Conservation (phyloP, 2,797 vertebrate species). For the Cossypha niveicapilla region DNA sequence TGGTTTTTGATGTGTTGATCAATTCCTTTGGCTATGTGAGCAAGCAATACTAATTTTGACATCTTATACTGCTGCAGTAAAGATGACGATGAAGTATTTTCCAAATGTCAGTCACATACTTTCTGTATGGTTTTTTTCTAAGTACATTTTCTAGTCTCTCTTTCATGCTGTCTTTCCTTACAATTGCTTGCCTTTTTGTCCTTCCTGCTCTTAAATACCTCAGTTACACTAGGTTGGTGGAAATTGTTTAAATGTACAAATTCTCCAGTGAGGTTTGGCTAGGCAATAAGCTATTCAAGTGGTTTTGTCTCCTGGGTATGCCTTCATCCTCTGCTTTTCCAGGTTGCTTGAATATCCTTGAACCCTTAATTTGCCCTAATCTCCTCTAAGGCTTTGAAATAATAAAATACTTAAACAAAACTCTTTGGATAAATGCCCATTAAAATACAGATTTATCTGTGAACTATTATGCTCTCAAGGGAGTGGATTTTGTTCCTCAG, state of each 20-base stretch:
- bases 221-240: not conserved
- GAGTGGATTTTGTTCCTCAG: not conserved
- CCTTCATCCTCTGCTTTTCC: slow-evolving; percentile 47
- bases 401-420: slow-evolving; percentile 36
- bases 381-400: slow-evolving; percentile 47
- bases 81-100: not conserved
- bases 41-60: not conserved
- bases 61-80: not conserved
- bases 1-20: not conserved
- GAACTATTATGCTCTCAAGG: not conserved
- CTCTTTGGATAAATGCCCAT: not conserved
- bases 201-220: slow-evolving; percentile 3
- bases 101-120: not conserved
- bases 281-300: slow-evolving; percentile 31
- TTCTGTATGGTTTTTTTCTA: accelerated
- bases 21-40: not conserved
- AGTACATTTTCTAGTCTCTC: not conserved
- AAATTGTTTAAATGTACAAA: slow-evolving; percentile 28
- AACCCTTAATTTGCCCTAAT: slow-evolving; percentile 50
- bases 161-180: not conserved
- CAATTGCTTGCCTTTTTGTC: slow-evolving; percentile 23
- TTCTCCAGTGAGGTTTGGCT: slow-evolving; percentile 49
- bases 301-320: slow-evolving; percentile 34
- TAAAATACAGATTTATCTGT: slow-evolving; percentile 30
- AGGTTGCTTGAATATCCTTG: slow-evolving; percentile 45